Percentiles rank a stretch among this genome's conserved stretches.
Conservation (phyloP, 2,797 vertebrate genomes). For the Sphenopsis melanotis region DNA sequence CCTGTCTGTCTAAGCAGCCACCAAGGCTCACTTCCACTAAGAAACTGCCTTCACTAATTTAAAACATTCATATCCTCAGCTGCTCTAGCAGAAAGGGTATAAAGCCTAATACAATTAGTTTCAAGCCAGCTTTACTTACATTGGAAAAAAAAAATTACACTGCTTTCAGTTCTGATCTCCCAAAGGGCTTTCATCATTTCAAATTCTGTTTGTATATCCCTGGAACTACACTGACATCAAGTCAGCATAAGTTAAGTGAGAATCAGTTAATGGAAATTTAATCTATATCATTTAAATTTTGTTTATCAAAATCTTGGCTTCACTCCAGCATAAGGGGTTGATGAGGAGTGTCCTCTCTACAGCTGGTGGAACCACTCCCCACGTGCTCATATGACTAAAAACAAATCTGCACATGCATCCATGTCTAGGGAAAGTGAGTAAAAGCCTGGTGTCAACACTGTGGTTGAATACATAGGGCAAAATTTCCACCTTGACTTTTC, state of each 20-base stretch:
- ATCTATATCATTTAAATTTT: not conserved
- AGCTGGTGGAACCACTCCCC: not conserved
- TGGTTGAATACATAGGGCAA: not conserved
- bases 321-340: accelerated
- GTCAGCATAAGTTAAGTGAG: slow-evolving; percentile 2
- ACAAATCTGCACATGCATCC: not conserved
- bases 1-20: not conserved
- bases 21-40: not conserved
- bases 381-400: not conserved
- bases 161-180: not conserved
- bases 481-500: not conserved
- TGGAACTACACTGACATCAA: not conserved
- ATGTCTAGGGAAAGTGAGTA: not conserved
- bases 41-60: slow-evolving; percentile 37
- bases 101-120: slow-evolving; percentile 27
- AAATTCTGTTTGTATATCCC: not conserved
- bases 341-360: not conserved
- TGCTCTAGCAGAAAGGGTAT: not conserved
- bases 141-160: not conserved
- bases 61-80: slow-evolving; percentile 12
- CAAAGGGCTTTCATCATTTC: not conserved
- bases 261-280: slow-evolving; percentile 19
- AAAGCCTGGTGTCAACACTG: not conserved
- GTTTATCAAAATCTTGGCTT: not conserved
- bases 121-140: slow-evolving; percentile 18